Evolutionary conservation across 1,140 invertebrate genomes (phyloP).

Genomic region (Sarcophaga peregrina): DNA sequence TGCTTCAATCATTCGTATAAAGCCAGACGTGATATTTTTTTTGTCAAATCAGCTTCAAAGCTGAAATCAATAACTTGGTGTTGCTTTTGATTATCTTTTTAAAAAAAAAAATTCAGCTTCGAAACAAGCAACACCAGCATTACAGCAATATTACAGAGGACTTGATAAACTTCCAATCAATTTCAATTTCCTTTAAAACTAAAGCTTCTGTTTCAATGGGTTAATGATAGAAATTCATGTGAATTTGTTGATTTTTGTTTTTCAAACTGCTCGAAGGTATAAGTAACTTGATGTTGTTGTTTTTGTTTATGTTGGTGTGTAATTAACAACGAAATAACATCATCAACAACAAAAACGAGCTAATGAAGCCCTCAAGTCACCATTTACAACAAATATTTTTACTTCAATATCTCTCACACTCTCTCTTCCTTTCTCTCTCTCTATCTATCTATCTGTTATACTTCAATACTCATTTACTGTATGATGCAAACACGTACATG

Average conservation of each 20-base stretch:
- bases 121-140: no score
- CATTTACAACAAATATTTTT: conserved; percentile 14
- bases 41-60: no score
- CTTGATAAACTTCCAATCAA: no score
- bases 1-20: no score
- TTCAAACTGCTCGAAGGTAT: not conserved
- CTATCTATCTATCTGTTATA: not conserved
- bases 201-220: not conserved
- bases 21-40: no score
- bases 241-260: not conserved
- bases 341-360: conserved; percentile 40
- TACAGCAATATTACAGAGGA: no score
- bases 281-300: not conserved
- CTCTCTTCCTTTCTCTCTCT: not conserved
- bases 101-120: no score
- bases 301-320: conserved; percentile 25
- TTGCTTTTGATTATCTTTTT: no score
- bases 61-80: no score
- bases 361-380: conserved; percentile 42
- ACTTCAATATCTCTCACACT: not conserved
- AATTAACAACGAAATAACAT: conserved; percentile 40
- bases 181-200: no score
- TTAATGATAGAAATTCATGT: not conserved
- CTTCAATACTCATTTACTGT: not conserved
- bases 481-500: not conserved